These are phyloP conservation scores for Stenodema calcarata DNA, from an alignment of 2,888 invertebrate species.

Conservation along the genomic window DNA sequence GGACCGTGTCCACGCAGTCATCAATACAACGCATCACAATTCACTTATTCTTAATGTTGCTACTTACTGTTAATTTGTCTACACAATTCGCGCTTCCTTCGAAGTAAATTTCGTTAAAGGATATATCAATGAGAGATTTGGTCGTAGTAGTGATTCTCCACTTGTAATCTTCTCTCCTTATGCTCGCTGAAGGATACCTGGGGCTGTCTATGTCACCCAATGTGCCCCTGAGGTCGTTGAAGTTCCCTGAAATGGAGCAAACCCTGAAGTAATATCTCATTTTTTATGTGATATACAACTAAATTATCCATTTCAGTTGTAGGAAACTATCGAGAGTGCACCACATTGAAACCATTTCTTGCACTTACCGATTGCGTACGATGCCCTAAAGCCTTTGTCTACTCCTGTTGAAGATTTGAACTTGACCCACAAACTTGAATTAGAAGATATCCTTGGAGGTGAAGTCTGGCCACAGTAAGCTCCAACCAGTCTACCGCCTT, in stretches of 20 bases:
- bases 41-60: no score
- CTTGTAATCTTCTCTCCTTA: constrained; percentile 60
- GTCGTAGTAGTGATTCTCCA: constrained; percentile 76
- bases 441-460: constrained; percentile 65
- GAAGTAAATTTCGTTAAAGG: constrained; percentile 65
- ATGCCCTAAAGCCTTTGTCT: constrained; percentile 71
- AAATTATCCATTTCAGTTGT: no score
- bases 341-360: background rate
- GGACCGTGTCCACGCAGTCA: no score
- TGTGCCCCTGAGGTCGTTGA: constrained; percentile 70
- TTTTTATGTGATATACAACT: no score
- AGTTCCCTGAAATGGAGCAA: background rate
- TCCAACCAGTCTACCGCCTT: constrained; percentile 71
- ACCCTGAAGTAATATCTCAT: background rate
- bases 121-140: constrained; percentile 64
- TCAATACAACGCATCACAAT: no score
- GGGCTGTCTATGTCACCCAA: constrained; percentile 80
- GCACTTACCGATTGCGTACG: constrained; percentile 1
- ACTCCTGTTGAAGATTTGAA: constrained; percentile 72
- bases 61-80: constrained; percentile 39
- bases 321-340: no score
- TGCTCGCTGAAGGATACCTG: constrained; percentile 68
- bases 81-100: constrained; percentile 57
- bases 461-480: constrained; percentile 72
- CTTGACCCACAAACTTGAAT: constrained; percentile 74